These are phyloP conservation scores for Parthenolecanium corni DNA, from an alignment of 2,888 invertebrate genomes.

Conservation along the genomic window DNA sequence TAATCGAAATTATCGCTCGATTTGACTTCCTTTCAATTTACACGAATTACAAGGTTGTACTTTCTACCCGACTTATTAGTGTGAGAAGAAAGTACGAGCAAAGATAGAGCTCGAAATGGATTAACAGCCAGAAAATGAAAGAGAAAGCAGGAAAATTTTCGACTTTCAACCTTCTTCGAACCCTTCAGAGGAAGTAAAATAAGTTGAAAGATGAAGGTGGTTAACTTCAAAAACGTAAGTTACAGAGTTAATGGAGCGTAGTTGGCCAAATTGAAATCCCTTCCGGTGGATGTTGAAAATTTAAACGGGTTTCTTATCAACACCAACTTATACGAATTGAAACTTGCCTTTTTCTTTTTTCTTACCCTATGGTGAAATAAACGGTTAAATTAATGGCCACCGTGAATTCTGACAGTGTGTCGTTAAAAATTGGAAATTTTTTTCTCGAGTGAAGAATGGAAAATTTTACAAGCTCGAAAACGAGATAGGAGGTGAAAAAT, in stretches of 20 bases:
- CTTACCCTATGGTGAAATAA: conserved; percentile 18
- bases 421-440: no score
- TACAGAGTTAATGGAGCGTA: conserved; percentile 20
- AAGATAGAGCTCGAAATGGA: background rate
- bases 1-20: no score
- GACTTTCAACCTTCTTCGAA: background rate
- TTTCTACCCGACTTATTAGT: no score
- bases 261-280: conserved; percentile 16
- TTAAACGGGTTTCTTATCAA: conserved; percentile 8
- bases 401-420: no score
- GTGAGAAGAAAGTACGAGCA: no score
- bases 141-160: background rate
- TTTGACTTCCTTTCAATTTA: background rate
- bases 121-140: background rate
- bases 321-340: background rate
- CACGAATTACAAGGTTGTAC: background rate
- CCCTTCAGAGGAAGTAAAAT: background rate
- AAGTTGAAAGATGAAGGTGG: background rate
- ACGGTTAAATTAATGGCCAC: no score
- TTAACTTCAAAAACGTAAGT: background rate
- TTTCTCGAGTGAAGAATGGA: no score
- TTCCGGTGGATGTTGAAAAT: background rate
- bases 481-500: no score
- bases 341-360: conserved; percentile 10
- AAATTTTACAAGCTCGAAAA: no score